phyloP scores from a whole-genome alignment of 1,140 invertebrate genomes.

The Papilio machaon region DNA sequence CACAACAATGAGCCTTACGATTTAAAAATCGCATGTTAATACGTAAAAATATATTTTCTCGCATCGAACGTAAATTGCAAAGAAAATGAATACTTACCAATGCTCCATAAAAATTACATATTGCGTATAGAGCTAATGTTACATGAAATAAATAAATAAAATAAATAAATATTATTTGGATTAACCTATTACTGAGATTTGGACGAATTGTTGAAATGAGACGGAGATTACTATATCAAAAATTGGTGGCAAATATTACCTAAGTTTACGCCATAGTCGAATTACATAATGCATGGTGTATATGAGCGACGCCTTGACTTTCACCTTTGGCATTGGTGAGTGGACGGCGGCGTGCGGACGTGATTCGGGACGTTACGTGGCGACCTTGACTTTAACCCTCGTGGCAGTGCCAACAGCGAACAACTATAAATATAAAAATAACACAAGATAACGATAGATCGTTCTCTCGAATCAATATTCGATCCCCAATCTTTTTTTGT shows the following conservation, averaged over 20 bases:
- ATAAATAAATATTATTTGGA: too few relatives aligned
- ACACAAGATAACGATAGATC: conserved; percentile 17
- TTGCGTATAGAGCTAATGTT: too few relatives aligned
- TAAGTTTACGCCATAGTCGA: background rate
- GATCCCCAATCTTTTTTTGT: background rate
- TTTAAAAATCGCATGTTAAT: too few relatives aligned
- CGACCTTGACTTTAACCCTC: conserved; percentile 45
- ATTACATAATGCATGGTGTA: conserved; percentile 50
- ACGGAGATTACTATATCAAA: background rate
- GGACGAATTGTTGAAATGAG: background rate
- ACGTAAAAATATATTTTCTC: too few relatives aligned
- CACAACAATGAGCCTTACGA: too few relatives aligned
- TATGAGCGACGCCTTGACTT: conserved; percentile 51
- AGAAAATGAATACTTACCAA: too few relatives aligned
- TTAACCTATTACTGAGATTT: background rate
- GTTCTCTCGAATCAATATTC: background rate
- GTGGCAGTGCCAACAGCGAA: background rate
- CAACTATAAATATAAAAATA: background rate
- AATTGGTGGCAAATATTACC: background rate
- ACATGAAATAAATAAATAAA: too few relatives aligned
- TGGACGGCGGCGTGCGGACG: conserved; percentile 12
- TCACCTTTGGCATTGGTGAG: conserved; percentile 52
- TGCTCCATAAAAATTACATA: too few relatives aligned
- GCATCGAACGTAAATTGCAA: too few relatives aligned
- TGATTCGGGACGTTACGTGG: conserved; percentile 25